Evolutionary conservation across 2,113 vertebrate genomes (phyloP), one percentile per base, ranked within the genome.

Genomic region (Cromileptes altivelis): DNA sequence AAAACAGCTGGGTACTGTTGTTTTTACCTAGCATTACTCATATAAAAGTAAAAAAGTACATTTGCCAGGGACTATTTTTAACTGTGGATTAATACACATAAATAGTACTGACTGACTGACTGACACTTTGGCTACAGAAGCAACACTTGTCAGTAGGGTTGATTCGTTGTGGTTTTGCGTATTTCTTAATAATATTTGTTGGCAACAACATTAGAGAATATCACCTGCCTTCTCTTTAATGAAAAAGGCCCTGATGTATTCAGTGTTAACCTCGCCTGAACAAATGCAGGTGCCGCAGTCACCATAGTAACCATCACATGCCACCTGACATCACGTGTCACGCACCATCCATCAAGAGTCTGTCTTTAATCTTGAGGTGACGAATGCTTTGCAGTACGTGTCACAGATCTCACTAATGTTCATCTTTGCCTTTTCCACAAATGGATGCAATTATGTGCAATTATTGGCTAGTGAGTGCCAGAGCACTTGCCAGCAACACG

Each of bases 361-460:
- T 0, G 18, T 67, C 77, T 69, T 67, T 65, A 78, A 88, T 86
- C 80, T 82, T 25, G 58, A 80, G 78, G 57, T 45, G 25, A 55
- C 65, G 3, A 67, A 62, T 25, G n/a, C 70, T 78, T 49, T 19
- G 68, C 78, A 57, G 80, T 47, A 19, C 15, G 13, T 75, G 85
- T 90, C 87, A 81, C 81, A 57, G 56, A 75, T 78, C 87, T 88
- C 86, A 78, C 86, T 87, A 87, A 91, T 88, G 82, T 83, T 88
- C 67, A 74, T 90, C 86, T 86, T 81, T 75, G 70, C 78, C 81
- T 84, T 81, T 85, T 2, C 61, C 63, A 88, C 88, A 87, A 94
- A 94, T 93, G 93, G 90, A 86, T 83, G 88, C 92, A 94, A 95
- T 96, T 95, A 94, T 91, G 85, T 90, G 85, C 91, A 95, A 96